Base-by-base conservation (phyloP, 2,113 vertebrate species). In the Ochotona princeps region DNA sequence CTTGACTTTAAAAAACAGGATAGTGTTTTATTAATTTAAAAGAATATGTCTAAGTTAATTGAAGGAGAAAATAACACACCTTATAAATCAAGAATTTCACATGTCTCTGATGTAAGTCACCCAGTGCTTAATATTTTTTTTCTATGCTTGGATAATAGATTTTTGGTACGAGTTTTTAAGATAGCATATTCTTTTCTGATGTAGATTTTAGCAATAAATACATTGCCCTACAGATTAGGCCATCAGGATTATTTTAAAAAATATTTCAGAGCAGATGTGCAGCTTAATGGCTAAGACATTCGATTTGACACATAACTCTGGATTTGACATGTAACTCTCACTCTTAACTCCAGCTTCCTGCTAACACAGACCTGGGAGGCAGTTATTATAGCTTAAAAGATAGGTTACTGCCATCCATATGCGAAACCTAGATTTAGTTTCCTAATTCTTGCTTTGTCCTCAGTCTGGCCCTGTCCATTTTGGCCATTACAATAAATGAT, bases 1-100 rank as follows among this genome's bases (percentile, higher is more conserved):
- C 87, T 91, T 89, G 70, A 72, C 81, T 95, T 90, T 26, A 82
- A 94, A 78, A 72, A 76, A 78, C 78, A 84, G 93, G 30, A 38
- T 57, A 38, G 2, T 83, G 20, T 87, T 85, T 75, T 87, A 75
- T 32, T 75, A 87, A 30, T 2, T 65, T 44, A 67, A 80, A 83
- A 91, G 9, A 67, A 57, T 60, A 73, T 21, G 28, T 66, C 83
- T 49, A 2, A 75, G 7, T 26, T 67, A 70, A 32, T 85, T 20
- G 76, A 65, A 90, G 35, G 44, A 87, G 78, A 30, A 79, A 13
- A 8, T 86, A 83, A 57, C 7, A 76, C 89, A 3, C 7, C n/a
- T 93, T 79, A 67, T 86, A 95, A 17, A 80, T 69, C 21, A 89
- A 79, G 28, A 91, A 3, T 1, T 72, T 70, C 44, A 54, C 17